These are phyloP conservation scores for Virgularia gustaviana DNA, from an alignment of 92 coral and sea anemone genomes.

Conservation along the genomic window DNA sequence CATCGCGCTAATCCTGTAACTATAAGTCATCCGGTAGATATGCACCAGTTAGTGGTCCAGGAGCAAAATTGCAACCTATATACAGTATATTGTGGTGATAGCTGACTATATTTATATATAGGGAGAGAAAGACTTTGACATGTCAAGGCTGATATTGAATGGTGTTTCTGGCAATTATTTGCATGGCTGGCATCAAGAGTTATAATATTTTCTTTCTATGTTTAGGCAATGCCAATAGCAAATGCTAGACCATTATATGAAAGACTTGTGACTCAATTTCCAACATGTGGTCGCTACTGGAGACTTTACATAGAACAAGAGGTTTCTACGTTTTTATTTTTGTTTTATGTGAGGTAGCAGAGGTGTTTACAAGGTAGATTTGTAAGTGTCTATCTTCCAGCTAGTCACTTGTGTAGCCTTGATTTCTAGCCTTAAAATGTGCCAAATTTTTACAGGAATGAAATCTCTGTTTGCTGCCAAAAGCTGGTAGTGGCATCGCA, in stretches of 20 bases:
- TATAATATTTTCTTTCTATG: not conserved
- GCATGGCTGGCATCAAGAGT: not conserved
- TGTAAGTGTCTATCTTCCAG: not conserved
- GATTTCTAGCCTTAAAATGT: not conserved
- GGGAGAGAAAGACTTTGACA: no score
- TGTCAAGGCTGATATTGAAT: not conserved
- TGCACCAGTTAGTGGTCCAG: no score
- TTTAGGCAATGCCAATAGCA: conserved; percentile 71
- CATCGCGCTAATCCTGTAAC: no score
- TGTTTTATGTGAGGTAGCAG: conserved; percentile 28
- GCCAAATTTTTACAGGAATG: conserved; percentile 35
- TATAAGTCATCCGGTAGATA: no score
- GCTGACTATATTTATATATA: no score
- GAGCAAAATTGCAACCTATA: no score
- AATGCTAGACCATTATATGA: conserved; percentile 77
- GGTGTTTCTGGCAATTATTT: no score
- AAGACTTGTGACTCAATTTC: conserved; percentile 87
- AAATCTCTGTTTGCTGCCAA: no score
- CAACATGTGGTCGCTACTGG: conserved; percentile 97
- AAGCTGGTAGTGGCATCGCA: no score
- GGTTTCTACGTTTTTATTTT: conserved; percentile 83
- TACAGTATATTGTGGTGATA: no score
- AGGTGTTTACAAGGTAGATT: not conserved
- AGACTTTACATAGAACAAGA: conserved; percentile 99
- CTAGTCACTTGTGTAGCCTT: not conserved